Base-by-base conservation (phyloP, 1,140 invertebrate species). In the Danaus melanippus region DNA sequence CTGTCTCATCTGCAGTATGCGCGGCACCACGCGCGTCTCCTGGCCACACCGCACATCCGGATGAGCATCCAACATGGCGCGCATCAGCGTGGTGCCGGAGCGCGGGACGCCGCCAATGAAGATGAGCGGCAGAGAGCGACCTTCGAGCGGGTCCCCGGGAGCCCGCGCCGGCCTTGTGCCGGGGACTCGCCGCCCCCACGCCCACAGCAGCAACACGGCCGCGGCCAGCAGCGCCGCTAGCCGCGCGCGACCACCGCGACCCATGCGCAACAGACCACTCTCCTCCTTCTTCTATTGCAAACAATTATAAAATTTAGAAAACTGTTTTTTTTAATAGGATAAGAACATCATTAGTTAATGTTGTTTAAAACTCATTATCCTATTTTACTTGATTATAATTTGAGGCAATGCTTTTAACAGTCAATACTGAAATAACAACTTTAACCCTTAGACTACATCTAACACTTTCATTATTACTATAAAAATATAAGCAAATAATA, bases 41-140 rank as follows among this genome's bases (percentile, higher is more conserved):
- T 99, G 97, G 7, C 98, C 98, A 88, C 98, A 99, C 85, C 94
- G 92, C 67, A 99, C 95, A 79, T 96, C 93, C n/a, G 96, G 96
- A 91, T 99, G 98, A 44, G 98, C 97, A 88, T 99, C 98, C 50
- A 99, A 88, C 95, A 99, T 98, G 58, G 97, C 98, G 76, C 98
- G 90, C 92, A 98, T 97, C 52, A 99, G 90, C 42, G 98, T 99
- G 2, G 97, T 99, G 12, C 98, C 98, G 47, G 96, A 98, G 62
- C 97, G 91, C 21, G 97, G 97, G 72, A 99, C 96, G 49, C 97
- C 97, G 17, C 97, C 97, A 79, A 99, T 97, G 87, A 98, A 99
- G 72, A 99, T 97, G 54, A 98, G 88, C 61, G 96, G 96, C 92
- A 97, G 96, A 60, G 94, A 91, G 67, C 94, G 89, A 74, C 81